These are phyloP conservation scores for Pipistrellus pygmaeus DNA, from an alignment of 2,797 vertebrate genomes.

Conservation along the genomic window DNA sequence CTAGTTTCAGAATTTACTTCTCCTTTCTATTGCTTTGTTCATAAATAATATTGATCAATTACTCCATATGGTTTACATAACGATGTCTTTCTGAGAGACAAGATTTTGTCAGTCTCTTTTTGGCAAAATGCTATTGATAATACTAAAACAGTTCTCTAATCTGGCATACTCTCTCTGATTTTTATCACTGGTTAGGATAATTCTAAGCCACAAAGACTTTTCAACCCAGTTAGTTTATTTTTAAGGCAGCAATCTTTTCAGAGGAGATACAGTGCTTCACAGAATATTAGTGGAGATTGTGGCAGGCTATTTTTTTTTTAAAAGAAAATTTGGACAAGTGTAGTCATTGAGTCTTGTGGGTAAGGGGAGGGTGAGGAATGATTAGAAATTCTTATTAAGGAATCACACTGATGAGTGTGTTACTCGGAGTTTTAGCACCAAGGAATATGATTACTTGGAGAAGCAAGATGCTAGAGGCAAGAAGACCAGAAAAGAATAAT, in stretches of 20 bases:
- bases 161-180: neutral
- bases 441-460: neutral
- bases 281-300: neutral
- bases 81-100: neutral
- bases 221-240: neutral
- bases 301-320: neutral
- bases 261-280: neutral
- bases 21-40: neutral
- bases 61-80: neutral
- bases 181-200: neutral
- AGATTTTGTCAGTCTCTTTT: neutral
- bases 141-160: neutral
- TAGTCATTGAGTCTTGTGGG: neutral
- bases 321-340: neutral
- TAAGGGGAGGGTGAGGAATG: neutral
- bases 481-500: neutral
- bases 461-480: neutral
- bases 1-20: neutral
- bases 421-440: neutral
- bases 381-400: neutral
- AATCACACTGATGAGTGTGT: neutral
- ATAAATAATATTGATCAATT: neutral
- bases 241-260: neutral
- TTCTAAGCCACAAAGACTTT: conserved; percentile 16
- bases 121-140: neutral